phyloP scores from a whole-genome alignment of 2,113 vertebrate species.

The Dipodomys stephensi region DNA sequence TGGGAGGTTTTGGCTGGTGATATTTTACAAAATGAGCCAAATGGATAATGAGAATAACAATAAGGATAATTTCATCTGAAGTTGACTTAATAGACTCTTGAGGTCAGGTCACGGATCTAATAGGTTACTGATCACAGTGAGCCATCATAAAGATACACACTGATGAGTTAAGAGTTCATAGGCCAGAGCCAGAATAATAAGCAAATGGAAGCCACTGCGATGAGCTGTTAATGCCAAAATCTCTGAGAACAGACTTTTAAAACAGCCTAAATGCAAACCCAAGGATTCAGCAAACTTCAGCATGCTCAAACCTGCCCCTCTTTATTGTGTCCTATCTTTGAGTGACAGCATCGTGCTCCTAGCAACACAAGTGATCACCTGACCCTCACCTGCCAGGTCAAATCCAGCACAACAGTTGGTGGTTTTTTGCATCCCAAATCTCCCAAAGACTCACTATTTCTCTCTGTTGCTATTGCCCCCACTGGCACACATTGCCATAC shows the following conservation, averaged over 20 bases:
- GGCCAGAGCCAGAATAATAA: constrained; percentile 11
- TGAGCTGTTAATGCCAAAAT: neutral
- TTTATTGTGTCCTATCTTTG: neutral
- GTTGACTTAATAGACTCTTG: neutral
- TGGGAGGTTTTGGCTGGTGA: neutral
- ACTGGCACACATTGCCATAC: neutral
- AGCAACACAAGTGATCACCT: neutral
- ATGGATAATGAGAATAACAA: neutral
- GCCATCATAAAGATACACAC: neutral
- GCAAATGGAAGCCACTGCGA: neutral
- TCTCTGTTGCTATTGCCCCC: neutral
- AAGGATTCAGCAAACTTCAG: neutral
- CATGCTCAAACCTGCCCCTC: neutral
- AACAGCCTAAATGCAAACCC: neutral
- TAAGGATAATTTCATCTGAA: constrained; percentile 16
- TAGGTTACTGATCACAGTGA: neutral
- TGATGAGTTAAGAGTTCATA: neutral
- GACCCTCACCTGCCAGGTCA: neutral
- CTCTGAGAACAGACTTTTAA: neutral
- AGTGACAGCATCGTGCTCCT: neutral
- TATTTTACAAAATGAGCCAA: constrained; percentile 31
- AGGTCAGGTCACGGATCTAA: neutral
- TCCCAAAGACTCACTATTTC: neutral
- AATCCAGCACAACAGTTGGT: neutral
- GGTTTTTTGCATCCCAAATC: neutral